phyloP scores from a whole-genome alignment of 2,113 vertebrate genomes.

The Sinocyclocheilus anshuiensis region DNA sequence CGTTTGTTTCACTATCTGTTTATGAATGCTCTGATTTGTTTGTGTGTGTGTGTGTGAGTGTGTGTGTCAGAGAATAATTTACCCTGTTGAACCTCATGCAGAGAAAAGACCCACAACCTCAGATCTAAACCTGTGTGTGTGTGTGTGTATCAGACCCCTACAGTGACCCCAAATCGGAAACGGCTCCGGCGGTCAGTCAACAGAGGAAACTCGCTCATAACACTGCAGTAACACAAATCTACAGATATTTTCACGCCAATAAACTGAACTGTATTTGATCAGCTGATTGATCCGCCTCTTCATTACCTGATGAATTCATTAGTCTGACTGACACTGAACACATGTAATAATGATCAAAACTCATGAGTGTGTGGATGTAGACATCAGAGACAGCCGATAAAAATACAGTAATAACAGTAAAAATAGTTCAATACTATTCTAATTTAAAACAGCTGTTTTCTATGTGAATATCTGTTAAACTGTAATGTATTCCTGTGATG shows the following conservation, averaged over 20 bases:
- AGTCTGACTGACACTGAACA: not conserved
- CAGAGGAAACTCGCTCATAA: not conserved
- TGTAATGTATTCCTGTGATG: no score
- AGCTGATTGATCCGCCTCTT: no score
- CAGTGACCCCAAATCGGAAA: constrained; percentile 18
- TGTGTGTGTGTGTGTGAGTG: not conserved
- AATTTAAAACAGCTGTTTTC: no score
- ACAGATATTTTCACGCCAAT: not conserved
- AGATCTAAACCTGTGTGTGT: not conserved
- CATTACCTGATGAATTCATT: not conserved
- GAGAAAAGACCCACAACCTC: not conserved
- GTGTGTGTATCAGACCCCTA: not conserved
- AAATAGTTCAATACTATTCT: not conserved
- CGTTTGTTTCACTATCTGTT: not conserved
- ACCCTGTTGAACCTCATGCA: not conserved
- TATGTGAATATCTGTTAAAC: not conserved
- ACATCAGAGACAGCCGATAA: not conserved
- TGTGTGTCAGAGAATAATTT: not conserved
- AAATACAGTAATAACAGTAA: not conserved
- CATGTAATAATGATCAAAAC: not conserved
- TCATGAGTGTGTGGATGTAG: no score
- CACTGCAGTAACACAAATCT: not conserved
- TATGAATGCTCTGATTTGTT: not conserved
- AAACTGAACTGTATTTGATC: no score
- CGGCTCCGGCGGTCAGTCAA: not conserved